Base-by-base conservation (phyloP, 2,113 vertebrate species). In the Naja naja region DNA sequence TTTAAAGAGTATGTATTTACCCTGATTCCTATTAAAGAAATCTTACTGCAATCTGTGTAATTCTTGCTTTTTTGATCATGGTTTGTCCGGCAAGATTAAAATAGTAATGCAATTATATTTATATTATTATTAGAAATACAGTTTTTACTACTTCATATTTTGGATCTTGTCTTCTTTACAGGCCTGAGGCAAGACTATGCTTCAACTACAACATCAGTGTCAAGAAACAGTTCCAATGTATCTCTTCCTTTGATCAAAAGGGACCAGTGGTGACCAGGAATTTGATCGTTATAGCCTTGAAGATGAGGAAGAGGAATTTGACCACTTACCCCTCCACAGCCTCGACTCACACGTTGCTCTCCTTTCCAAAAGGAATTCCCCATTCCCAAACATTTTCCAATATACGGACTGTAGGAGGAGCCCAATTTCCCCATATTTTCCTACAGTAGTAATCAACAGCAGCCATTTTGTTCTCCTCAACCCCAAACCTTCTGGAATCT, bases 351-450 rank as follows among this genome's bases (percentile, higher is more conserved):
- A 94, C 96, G 98, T 95, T 96, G 98, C 96, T 95, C 99, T 94
- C 97, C 98, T 22, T 98, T 99, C 97, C 99, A 99, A 96, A 98
- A 95, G 98, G 98, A 58, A 98, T 98, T 95, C 97, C 99, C 91
- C 99, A 99, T 94, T 99, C 99, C 87, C 98, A 99, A 97, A 99
- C 98, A 97, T 99, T 99, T 96, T 99, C 99, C 95, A 99, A 98
- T 96, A 98, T 99, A 93, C 98, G 99, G 99, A 99, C 91, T 99
- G 98, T 95, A 98, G 98, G 92, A 98, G 98, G 96, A 98, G 97
- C 96, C 98, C 98, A 8, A 97, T 97, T 89, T 98, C 98, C 86
- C 98, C 98, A 27, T 98, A 98, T 96, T 98, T 99, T 92, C 98
- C 95, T 98, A 98, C 85, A 98, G 97, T 94, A 97, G 97, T 94